Evolutionary conservation across 2,888 invertebrate species (phyloP).

Genomic region (Congeria kusceri): DNA sequence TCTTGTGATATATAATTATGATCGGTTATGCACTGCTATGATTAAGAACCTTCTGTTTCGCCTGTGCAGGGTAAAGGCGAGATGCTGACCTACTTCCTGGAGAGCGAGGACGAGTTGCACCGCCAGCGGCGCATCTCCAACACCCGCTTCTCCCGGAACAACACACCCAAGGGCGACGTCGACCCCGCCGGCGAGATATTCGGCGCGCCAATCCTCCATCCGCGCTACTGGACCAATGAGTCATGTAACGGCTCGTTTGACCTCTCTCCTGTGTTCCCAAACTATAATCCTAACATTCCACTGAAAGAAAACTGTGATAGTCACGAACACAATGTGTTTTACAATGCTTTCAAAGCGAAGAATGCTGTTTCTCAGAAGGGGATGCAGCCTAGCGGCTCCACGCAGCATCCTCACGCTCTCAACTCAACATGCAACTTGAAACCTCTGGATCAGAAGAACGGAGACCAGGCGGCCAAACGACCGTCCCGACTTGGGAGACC

Average conservation of each 20-base stretch:
- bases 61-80: conserved; percentile 85
- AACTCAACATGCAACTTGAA: background rate
- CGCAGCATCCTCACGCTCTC: background rate
- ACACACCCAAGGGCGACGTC: conserved; percentile 20
- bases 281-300: too few species aligned
- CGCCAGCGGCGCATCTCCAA: conserved; percentile 70
- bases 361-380: background rate
- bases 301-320: conserved; percentile 10
- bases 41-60: background rate
- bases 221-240: conserved; percentile 53
- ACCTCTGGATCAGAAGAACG: too few species aligned
- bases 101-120: conserved; percentile 79
- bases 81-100: conserved; percentile 85
- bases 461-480: too few species aligned
- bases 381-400: background rate
- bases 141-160: conserved; percentile 43
- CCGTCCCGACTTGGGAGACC: too few species aligned
- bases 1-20: too few species aligned
- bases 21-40: too few species aligned
- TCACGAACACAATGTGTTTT: background rate
- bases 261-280: too few species aligned
- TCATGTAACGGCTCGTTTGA: conserved; percentile 3
- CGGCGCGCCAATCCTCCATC: conserved; percentile 43
- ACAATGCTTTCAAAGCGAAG: background rate
- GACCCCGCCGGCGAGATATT: conserved; percentile 28